Base-by-base conservation (phyloP, 2,797 vertebrate species). In the Odontamblyopus rebecca region DNA sequence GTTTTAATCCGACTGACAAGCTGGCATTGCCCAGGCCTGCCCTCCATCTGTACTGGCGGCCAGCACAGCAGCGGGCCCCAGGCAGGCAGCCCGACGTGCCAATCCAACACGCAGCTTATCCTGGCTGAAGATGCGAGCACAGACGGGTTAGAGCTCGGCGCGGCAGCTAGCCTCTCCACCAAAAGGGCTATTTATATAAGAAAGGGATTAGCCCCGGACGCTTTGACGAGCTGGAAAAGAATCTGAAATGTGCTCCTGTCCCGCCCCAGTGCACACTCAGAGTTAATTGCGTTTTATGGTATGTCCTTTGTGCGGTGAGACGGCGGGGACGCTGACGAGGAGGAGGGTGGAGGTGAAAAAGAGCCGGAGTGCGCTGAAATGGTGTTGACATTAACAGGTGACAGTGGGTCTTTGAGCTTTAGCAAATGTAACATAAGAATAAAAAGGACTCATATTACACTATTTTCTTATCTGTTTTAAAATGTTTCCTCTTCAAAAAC, bases 1-100 rank as follows among this genome's bases (percentile, higher is more conserved):
- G 98, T 98, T 98, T 98, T 98, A 98, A 98, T 98, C 98, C 96
- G 96, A 96, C 97, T 99, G 98, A 99, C 97, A 99, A 97, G 95
- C 96, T 98, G 97, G 97, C 97, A 97, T 95, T 94, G 95, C 96
- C 96, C 95, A 93, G 95, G 93, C 95, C 96, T 97, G 96, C 96
- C 95, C 96, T 96, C 98, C 98, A 99, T 99, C 98, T 99, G 98
- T 95, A 97, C 96, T 95, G 96, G 93, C 93, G 93, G 95, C 95
- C 95, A 95, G 96, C 95, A 84, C 93, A 94, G 94, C 94, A 96
- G 95, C 96, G 91, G 94, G 92, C 93, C 95, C 95, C 95, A 94
- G 94, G 96, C 95, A 95, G 95, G 96, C 96, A 95, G 95, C 95
- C 92, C 93, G 92, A 93, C 86, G 92, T 93, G 95, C 93, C 94